Percentiles rank a stretch among this genome's conserved stretches.
phyloP scores from a whole-genome alignment of 2,113 vertebrate species.

The Ardeotis arabs region DNA sequence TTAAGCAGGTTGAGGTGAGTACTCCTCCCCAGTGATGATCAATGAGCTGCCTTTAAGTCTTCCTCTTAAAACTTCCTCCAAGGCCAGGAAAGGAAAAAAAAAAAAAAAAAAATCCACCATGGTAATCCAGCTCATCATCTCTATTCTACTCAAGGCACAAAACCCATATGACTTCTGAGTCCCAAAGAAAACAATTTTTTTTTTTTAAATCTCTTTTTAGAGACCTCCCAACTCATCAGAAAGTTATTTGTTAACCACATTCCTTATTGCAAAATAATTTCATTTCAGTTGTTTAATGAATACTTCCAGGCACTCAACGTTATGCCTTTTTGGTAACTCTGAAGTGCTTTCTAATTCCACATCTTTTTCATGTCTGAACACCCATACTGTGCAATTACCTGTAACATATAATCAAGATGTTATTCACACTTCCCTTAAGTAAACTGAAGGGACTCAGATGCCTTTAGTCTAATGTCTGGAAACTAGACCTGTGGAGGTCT shows the following conservation, averaged over 20 bases:
- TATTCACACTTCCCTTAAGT: neutral
- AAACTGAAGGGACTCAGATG: neutral
- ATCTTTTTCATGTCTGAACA: neutral
- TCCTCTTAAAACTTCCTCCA: neutral
- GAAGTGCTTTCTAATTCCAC: neutral
- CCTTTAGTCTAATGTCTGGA: neutral
- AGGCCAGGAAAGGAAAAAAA: neutral
- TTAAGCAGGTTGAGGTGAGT: neutral
- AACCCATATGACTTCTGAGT: neutral
- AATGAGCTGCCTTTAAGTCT: neutral
- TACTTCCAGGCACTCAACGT: neutral
- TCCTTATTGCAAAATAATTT: neutral
- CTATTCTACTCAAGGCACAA: neutral
- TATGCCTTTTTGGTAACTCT: neutral
- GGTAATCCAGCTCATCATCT: neutral
- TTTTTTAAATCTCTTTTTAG: neutral
- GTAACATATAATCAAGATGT: neutral
- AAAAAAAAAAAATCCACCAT: neutral
- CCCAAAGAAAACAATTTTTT: no score
- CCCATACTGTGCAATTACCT: neutral
- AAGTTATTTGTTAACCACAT: neutral
- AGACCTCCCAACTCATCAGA: neutral
- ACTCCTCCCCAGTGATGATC: neutral
- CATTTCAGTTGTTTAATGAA: neutral
- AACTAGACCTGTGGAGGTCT: neutral